Conservation (phyloP, 1,140 invertebrate genomes). For the Drosophila carrolli region DNA sequence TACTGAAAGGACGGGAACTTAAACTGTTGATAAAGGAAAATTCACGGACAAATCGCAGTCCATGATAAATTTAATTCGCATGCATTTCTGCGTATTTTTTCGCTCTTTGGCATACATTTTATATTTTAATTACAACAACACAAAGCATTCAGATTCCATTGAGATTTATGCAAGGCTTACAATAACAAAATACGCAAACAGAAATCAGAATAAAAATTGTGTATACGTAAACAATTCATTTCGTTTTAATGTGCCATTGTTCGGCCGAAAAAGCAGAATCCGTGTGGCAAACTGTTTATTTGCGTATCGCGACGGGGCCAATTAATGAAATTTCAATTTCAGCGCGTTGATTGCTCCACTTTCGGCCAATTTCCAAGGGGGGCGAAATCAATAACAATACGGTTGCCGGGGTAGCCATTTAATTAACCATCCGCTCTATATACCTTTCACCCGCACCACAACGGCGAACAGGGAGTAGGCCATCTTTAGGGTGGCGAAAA, state of each 20-base stretch:
- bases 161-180: constrained; percentile 40
- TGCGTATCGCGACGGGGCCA: constrained; percentile 68
- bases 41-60: background rate
- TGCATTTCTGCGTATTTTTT: background rate
- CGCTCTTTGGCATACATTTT: background rate
- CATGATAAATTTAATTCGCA: background rate
- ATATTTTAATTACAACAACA: constrained; percentile 43
- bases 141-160: constrained; percentile 15
- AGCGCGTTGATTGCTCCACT: constrained; percentile 58
- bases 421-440: constrained; percentile 49
- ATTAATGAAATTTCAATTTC: constrained; percentile 71
- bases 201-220: constrained; percentile 38
- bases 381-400: constrained; percentile 50
- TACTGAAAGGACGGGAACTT: constrained; percentile 8
- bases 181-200: constrained; percentile 45
- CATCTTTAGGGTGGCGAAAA: constrained; percentile 69
- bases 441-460: constrained; percentile 28
- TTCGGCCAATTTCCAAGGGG: constrained; percentile 23
- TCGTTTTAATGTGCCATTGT: constrained; percentile 63
- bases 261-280: constrained; percentile 26
- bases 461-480: constrained; percentile 74
- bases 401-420: constrained; percentile 24
- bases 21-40: background rate
- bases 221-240: constrained; percentile 61
- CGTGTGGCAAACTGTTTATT: constrained; percentile 63